These are phyloP conservation scores for Lasioglossum oenotherae DNA, from an alignment of 2,888 invertebrate species.

Conservation along the genomic window DNA sequence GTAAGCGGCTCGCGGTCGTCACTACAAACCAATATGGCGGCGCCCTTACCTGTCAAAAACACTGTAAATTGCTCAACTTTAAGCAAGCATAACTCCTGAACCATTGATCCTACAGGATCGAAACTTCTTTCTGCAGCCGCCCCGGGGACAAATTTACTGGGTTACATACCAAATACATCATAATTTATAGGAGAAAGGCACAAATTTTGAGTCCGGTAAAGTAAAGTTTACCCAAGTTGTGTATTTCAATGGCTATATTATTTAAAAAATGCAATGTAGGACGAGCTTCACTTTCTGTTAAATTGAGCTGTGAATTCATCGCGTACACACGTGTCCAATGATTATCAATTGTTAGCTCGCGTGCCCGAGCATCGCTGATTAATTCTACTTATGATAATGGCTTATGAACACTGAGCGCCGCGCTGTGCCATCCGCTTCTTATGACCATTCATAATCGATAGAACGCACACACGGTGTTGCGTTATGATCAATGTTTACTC, in stretches of 20 bases:
- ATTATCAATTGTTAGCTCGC: not conserved
- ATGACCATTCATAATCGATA: not conserved
- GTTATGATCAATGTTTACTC: not conserved
- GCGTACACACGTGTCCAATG: not conserved
- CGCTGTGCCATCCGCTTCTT: not conserved
- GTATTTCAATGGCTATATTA: not conserved
- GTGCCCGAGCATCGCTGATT: not conserved
- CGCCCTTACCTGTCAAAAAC: too few relatives aligned
- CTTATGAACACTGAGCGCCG: not conserved
- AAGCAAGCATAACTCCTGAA: too few relatives aligned
- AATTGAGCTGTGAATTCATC: not conserved
- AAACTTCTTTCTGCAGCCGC: too few relatives aligned
- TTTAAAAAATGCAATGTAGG: not conserved
- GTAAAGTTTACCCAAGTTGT: not conserved
- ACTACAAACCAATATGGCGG: too few relatives aligned
- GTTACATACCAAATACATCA: too few relatives aligned
- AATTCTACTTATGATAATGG: conserved; percentile 3
- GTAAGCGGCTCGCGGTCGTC: too few relatives aligned
- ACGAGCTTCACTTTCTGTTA: not conserved
- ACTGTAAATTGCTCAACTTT: too few relatives aligned
- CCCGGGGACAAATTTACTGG: too few relatives aligned
- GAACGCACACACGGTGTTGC: not conserved
- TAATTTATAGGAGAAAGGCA: too few relatives aligned
- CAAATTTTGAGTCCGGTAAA: too few relatives aligned
- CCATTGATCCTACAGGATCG: too few relatives aligned